phyloP scores from a whole-genome alignment of 2,888 invertebrate species.

The Cartodere bifasciata region DNA sequence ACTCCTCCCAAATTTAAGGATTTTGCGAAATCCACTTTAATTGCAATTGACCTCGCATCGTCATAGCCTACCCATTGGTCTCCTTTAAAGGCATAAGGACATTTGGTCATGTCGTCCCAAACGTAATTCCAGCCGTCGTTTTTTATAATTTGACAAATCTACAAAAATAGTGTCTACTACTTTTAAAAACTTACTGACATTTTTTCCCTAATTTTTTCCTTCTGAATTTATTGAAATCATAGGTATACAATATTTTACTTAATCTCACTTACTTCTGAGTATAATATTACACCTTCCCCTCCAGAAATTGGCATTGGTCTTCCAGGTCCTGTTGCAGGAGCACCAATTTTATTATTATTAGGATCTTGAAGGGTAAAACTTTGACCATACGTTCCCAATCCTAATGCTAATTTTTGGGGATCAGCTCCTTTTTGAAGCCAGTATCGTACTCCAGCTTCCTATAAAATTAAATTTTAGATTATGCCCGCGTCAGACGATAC shows the following conservation, averaged over 20 bases:
- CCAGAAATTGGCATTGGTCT: too few relatives aligned
- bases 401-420: constrained; percentile 7
- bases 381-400: constrained; percentile 6
- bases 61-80: constrained; percentile 59
- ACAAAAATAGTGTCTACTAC: too few relatives aligned
- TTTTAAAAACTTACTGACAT: too few relatives aligned
- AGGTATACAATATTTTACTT: too few relatives aligned
- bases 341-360: constrained; percentile 1
- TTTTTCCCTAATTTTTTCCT: too few relatives aligned
- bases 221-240: too few relatives aligned
- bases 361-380: constrained; percentile 2
- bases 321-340: constrained; percentile 3
- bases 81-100: constrained; percentile 45
- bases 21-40: constrained; percentile 31
- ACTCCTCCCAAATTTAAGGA: constrained; percentile 8
- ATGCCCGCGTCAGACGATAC: constrained; percentile 6
- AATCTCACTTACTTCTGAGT: too few relatives aligned
- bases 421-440: constrained; percentile 7
- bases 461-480: constrained; percentile 8
- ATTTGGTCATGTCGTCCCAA: constrained; percentile 31
- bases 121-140: constrained; percentile 20
- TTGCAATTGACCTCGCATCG: constrained; percentile 38
- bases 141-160: constrained; percentile 28
- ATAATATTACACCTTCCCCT: too few relatives aligned
- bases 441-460: constrained; percentile 6